phyloP scores from a whole-genome alignment of 92 coral and sea anemone genomes.

The Epizoanthus rinbou region DNA sequence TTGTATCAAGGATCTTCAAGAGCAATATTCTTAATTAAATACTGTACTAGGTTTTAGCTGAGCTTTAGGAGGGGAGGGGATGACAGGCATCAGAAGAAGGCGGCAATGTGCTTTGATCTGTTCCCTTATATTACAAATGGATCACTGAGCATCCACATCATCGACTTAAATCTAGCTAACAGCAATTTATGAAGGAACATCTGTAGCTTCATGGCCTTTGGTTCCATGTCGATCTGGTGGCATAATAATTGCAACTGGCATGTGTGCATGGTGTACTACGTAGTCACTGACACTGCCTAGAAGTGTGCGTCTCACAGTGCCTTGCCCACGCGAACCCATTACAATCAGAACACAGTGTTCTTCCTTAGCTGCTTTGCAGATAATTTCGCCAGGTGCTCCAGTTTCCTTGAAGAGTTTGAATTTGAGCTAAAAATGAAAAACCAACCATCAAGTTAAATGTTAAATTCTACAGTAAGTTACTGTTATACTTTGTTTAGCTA shows the following conservation, averaged over 20 bases:
- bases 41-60: too few relatives aligned
- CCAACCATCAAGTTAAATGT: too few relatives aligned
- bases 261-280: slow-evolving; percentile 72
- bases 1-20: too few relatives aligned
- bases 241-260: slow-evolving; percentile 73
- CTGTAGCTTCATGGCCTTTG: not conserved
- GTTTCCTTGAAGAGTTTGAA: slow-evolving; percentile 83
- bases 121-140: not conserved
- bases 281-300: slow-evolving; percentile 87
- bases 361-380: slow-evolving; percentile 78
- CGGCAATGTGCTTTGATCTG: not conserved
- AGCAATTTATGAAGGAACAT: not conserved
- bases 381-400: slow-evolving; percentile 76
- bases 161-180: not conserved
- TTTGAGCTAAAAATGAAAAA: slow-evolving; percentile 50
- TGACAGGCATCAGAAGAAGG: too few relatives aligned
- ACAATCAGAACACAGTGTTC: slow-evolving; percentile 55
- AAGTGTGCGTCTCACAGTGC: slow-evolving; percentile 78
- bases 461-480: not conserved
- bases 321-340: slow-evolving; percentile 82
- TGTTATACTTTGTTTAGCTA: too few relatives aligned
- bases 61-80: too few relatives aligned
- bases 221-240: slow-evolving; percentile 53
- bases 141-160: not conserved
- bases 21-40: not conserved